phyloP scores from a whole-genome alignment of 2,797 vertebrate species.

The Steatocranus sp. region DNA sequence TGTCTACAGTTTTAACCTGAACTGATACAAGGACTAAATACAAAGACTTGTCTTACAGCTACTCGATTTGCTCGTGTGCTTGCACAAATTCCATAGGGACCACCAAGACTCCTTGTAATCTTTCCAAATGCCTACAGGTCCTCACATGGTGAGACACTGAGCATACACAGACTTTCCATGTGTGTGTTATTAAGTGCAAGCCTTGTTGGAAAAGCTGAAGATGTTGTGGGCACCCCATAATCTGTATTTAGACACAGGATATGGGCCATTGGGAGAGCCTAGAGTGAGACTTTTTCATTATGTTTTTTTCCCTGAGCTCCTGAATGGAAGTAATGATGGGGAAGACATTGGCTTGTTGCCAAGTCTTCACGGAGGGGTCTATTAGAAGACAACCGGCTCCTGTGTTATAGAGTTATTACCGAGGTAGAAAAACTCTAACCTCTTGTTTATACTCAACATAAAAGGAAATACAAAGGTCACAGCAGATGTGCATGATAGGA shows the following conservation, averaged over 20 bases:
- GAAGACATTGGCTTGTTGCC: conserved; percentile 37
- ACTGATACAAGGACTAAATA: not conserved
- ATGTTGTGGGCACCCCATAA: conserved; percentile 44
- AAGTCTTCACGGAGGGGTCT: conserved; percentile 30
- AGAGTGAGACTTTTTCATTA: not conserved
- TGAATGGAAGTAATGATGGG: conserved; percentile 52
- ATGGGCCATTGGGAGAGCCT: conserved; percentile 9
- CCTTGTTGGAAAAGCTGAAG: conserved; percentile 11
- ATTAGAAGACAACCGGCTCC: conserved; percentile 32
- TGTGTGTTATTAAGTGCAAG: conserved; percentile 42
- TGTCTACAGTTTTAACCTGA: not conserved
- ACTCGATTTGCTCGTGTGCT: not conserved
- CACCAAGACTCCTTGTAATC: conserved; percentile 12
- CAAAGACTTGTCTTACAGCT: not conserved
- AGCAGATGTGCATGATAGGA: conserved; percentile 40
- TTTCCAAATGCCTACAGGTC: conserved; percentile 43
- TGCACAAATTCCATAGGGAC: not conserved
- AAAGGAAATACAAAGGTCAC: conserved; percentile 45
- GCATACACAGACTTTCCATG: conserved; percentile 14
- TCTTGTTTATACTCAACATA: conserved; percentile 43
- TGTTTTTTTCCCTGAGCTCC: not conserved
- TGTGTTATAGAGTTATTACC: conserved; percentile 11
- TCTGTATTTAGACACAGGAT: conserved; percentile 55
- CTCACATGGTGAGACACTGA: conserved; percentile 35
- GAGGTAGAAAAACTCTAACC: conserved; percentile 14